phyloP scores from a whole-genome alignment of 2,113 vertebrate genomes.

The Caretta caretta region DNA sequence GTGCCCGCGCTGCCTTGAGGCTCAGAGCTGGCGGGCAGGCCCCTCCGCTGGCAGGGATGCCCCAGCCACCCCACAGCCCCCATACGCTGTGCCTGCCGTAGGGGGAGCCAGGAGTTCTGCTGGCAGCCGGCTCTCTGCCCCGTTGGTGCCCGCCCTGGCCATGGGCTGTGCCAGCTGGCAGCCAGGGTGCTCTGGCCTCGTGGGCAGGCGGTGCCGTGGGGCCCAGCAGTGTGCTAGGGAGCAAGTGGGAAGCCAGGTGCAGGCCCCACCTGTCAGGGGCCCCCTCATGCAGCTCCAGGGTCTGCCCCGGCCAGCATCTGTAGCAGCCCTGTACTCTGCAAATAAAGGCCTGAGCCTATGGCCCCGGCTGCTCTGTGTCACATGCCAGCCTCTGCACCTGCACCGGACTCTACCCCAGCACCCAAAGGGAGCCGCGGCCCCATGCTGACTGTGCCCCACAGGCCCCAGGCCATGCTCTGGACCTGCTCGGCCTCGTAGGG shows the following conservation, averaged over 20 bases:
- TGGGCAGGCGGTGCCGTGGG: background rate
- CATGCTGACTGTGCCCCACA: too few relatives aligned
- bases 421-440: too few relatives aligned
- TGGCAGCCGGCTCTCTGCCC: background rate
- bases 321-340: background rate
- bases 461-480: too few relatives aligned
- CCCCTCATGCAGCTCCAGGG: too few relatives aligned
- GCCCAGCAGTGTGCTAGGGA: too few relatives aligned
- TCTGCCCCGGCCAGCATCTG: background rate
- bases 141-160: background rate
- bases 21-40: too few relatives aligned
- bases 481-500: too few relatives aligned
- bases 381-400: background rate
- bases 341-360: background rate
- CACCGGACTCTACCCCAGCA: too few relatives aligned
- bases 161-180: background rate
- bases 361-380: background rate
- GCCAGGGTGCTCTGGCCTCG: background rate
- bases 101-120: background rate
- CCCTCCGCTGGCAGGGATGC: too few relatives aligned
- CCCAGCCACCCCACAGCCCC: too few relatives aligned
- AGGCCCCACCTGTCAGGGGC: too few relatives aligned
- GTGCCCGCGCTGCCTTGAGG: too few relatives aligned
- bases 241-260: background rate
- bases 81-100: background rate